Conservation (phyloP, 1,140 invertebrate genomes). For the Paramacrobiotus metropolitanus region DNA sequence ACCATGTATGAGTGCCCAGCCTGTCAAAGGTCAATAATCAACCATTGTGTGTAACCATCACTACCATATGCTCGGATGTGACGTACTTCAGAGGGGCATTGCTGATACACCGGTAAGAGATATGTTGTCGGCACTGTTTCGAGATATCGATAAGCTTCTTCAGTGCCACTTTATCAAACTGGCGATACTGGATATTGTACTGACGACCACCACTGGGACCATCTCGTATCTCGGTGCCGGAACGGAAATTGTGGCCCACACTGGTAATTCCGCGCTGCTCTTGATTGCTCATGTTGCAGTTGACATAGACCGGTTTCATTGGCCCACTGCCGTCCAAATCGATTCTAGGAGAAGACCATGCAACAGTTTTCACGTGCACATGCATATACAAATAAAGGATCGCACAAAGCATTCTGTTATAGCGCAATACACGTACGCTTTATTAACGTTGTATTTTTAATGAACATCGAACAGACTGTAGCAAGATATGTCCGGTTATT, state of each 20-base stretch:
- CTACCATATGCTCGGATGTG: neutral
- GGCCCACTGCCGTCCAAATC: constrained; percentile 3
- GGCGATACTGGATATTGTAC: neutral
- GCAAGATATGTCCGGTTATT: no score
- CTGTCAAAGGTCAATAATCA: neutral
- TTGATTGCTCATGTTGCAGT: neutral
- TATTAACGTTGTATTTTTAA: no score
- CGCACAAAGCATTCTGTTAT: no score
- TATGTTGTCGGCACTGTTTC: neutral
- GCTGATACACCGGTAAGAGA: neutral
- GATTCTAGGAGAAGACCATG: no score
- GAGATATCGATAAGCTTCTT: constrained; percentile 1
- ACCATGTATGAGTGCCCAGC: neutral
- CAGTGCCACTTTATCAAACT: neutral
- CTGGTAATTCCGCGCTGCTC: neutral
- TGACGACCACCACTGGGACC: neutral
- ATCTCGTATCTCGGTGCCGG: neutral
- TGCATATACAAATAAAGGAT: neutral
- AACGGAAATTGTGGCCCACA: neutral
- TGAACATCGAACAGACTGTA: no score
- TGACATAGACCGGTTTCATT: neutral
- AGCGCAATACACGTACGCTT: no score
- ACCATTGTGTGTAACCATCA: neutral
- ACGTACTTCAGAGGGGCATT: neutral
- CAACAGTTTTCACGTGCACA: neutral